These are phyloP conservation scores for Cassiopea andromeda DNA, from an alignment of 30 jellyfish, hydroid and myxozoan species.

Conservation along the genomic window DNA sequence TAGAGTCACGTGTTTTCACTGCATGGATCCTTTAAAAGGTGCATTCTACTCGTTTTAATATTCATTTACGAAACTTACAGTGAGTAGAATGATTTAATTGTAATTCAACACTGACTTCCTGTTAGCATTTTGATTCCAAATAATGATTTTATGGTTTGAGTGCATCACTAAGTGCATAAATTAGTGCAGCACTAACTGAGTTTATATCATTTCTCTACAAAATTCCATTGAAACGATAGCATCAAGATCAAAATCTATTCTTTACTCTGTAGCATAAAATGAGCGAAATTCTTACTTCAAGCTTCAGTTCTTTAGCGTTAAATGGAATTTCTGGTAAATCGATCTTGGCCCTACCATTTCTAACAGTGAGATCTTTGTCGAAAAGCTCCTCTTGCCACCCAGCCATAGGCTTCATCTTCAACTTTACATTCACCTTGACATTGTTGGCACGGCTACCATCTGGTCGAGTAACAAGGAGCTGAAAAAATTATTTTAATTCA, in stretches of 20 bases:
- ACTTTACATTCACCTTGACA: conserved; percentile 21
- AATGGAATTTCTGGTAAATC: conserved; percentile 73
- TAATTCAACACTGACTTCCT: too few species aligned
- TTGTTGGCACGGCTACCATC: conserved; percentile 63
- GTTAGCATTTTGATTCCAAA: too few species aligned
- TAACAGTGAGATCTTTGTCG: conserved; percentile 18
- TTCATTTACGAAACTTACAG: too few species aligned
- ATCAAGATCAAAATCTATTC: background rate
- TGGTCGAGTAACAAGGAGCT: conserved; percentile 70
- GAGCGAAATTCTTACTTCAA: conserved; percentile 27
- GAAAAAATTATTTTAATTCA: background rate
- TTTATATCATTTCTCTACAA: too few species aligned
- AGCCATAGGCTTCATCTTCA: conserved; percentile 12
- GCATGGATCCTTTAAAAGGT: too few species aligned
- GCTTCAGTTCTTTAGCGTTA: conserved; percentile 57
- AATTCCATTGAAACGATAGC: too few species aligned
- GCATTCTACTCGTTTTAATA: too few species aligned
- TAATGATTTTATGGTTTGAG: too few species aligned
- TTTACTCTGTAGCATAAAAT: background rate
- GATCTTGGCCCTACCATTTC: conserved; percentile 59
- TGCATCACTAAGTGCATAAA: too few species aligned
- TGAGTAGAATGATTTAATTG: too few species aligned
- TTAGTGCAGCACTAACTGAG: too few species aligned
- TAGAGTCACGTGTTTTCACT: too few species aligned
- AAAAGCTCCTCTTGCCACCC: conserved; percentile 34